These are phyloP conservation scores for Athene cunicularia DNA, from an alignment of 2,113 vertebrate genomes.

Conservation along the genomic window DNA sequence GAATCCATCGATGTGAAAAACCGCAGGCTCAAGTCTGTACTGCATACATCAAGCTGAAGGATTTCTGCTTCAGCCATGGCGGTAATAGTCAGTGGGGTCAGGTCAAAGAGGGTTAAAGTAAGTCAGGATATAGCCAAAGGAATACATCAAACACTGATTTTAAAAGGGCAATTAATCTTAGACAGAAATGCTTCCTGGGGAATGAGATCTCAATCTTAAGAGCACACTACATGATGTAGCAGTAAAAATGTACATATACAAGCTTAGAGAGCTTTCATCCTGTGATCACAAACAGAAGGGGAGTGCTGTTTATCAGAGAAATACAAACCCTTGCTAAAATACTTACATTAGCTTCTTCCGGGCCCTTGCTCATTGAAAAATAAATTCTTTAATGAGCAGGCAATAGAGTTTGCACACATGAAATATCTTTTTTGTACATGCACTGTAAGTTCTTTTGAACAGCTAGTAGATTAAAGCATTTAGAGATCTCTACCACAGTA, in stretches of 20 bases:
- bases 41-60: constrained; percentile 78
- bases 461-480: background rate
- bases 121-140: constrained; percentile 80
- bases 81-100: constrained; percentile 78
- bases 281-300: constrained; percentile 83
- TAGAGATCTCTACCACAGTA: background rate
- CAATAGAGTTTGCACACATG: background rate
- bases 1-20: constrained; percentile 77
- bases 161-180: constrained; percentile 87
- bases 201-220: constrained; percentile 84
- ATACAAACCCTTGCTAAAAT: constrained; percentile 76
- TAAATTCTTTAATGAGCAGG: constrained; percentile 49
- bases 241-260: constrained; percentile 83
- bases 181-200: constrained; percentile 82
- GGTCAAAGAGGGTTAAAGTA: constrained; percentile 82
- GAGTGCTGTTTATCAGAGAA: constrained; percentile 79
- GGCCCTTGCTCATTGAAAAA: constrained; percentile 27
- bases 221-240: constrained; percentile 79
- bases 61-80: constrained; percentile 71
- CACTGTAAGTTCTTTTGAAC: background rate
- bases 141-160: constrained; percentile 83
- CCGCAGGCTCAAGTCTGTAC: constrained; percentile 72
- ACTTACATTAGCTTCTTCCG: constrained; percentile 76
- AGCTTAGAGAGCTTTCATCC: constrained; percentile 79
- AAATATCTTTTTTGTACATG: background rate